phyloP scores from a whole-genome alignment of 2,888 invertebrate genomes.

The Caenorhabditis auriculariae region DNA sequence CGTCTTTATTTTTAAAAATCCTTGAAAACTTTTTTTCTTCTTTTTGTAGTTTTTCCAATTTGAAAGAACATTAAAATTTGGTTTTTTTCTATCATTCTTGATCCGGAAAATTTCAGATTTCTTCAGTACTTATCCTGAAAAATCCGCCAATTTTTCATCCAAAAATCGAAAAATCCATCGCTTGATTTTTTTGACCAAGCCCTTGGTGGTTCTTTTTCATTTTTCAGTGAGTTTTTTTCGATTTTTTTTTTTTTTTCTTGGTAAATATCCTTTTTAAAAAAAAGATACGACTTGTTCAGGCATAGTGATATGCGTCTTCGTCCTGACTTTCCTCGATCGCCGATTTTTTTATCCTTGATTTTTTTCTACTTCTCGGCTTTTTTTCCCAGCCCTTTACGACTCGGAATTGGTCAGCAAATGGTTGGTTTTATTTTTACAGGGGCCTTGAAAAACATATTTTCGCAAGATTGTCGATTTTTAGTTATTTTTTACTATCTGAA shows the following conservation, averaged over 20 bases:
- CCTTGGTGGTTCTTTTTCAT: constrained; percentile 19
- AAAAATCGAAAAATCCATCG: no score
- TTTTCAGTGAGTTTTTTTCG: constrained; percentile 17
- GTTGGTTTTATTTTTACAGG: constrained; percentile 9
- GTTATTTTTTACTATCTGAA: neutral
- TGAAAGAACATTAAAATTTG: no score
- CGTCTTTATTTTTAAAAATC: no score
- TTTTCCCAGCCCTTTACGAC: constrained; percentile 24
- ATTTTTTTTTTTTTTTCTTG: neutral
- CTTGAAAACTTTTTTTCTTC: no score
- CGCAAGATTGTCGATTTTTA: neutral
- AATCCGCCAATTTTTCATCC: no score
- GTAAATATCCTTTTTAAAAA: neutral
- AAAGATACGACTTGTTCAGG: constrained; percentile 22
- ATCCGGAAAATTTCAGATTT: no score
- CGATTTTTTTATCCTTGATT: constrained; percentile 32
- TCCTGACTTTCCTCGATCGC: constrained; percentile 52
- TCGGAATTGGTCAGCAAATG: constrained; percentile 7
- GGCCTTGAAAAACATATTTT: neutral
- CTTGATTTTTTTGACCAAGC: constrained; percentile 15
- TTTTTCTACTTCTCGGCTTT: constrained; percentile 41
- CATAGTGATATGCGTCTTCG: constrained; percentile 35
- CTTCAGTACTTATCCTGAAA: no score
- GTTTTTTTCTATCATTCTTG: no score
- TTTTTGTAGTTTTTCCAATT: no score